Evolutionary conservation across 2,888 invertebrate genomes (phyloP), one percentile per base, ranked within the genome.

Genomic region (Drosophila siamana): DNA sequence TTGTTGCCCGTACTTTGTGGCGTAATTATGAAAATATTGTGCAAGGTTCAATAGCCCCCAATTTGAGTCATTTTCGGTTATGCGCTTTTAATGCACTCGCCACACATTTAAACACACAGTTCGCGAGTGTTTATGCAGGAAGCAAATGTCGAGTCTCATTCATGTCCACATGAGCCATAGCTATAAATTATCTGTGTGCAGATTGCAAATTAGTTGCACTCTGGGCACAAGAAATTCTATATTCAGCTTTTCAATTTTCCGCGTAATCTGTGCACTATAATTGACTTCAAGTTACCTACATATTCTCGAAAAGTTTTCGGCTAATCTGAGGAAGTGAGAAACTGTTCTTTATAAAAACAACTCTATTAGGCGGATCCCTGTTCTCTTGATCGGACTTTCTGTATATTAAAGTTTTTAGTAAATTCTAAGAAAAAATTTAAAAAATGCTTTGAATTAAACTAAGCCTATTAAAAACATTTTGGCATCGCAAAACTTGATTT

Each of bases 21-120:
- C 70, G 74, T 78, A 86, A 86, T 85, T 87, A 86, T 86, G 87
- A 86, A 83, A 76, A 81, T 85, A 81, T 83, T 83, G 87, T 81
- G 83, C 85, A 85, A 83, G 85, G 83, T 83, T 83, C 86, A 86
- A 78, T 74, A 80, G 84, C 78, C 84, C 78, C 81, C 56, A 59
- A 78, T 82, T 85, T 76, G 62, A 70, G 48, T 55, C 61, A 61
- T 44, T 77, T 75, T 81, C 44, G 56, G 47, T 54, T 64, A 69
- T 60, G 55, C 38, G 43, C 56, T 72, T 63, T 57, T 72, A 68
- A 72, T 72, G 55, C 55, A 51, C 33, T 30, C 57, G 28, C 7
- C 46, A 46, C 9, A 46, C 8, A 4, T 26, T 2, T 44, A 43
- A 33, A 47, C 15, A 57, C n/a, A 47, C 38, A 68, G 43, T 30